Evolutionary conservation across 2,888 invertebrate genomes (phyloP), one percentile per base, ranked within the genome.

Genomic region (Philaethria dido): DNA sequence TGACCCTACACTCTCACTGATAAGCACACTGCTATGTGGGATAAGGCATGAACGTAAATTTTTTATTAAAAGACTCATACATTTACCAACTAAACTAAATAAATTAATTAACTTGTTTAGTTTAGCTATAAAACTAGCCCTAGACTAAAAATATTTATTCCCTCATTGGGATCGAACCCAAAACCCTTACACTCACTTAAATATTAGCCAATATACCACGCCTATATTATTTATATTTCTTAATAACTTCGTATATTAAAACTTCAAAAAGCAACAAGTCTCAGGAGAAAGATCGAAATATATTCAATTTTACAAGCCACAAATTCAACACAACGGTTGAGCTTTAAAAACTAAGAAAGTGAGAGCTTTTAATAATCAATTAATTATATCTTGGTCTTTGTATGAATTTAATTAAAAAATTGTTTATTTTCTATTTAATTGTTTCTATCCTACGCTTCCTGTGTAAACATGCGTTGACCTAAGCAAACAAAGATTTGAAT

Each of bases 401-500:
- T 50, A 57, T 69, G 60, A 44, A 63, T 50, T 63, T 57, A 64
- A 66, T 65, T 70, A 47, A 50, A 36, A 69, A 59, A 55, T 47
- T 69, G 66, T 68, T 65, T 70, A 60, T 68, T 62, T 68, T 64
- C 69, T 71, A 72, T 66, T 45, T 60, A 60, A 60, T 60, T 60
- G 29, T 45, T 45, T 45, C 44, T 29, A 71, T 64, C 60, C 59
- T 67, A 66, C 69, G 57, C 36, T 71, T 70, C 69, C 47, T 60
- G 22, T 60, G 52, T 68, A 61, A 83, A 71, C 70, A 70, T 72
- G 65, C 76, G 77, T 78, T 77, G 84, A 79, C 87, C 87, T 82
- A 83, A 87, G 81, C 80, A 86, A 85, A 88, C 86, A 86, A 84
- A 85, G 86, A 85, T 86, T 85, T 86, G 86, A 86, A 87, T 86